phyloP scores from a whole-genome alignment of 1,140 invertebrate species.

The Cotesia chilonis region DNA sequence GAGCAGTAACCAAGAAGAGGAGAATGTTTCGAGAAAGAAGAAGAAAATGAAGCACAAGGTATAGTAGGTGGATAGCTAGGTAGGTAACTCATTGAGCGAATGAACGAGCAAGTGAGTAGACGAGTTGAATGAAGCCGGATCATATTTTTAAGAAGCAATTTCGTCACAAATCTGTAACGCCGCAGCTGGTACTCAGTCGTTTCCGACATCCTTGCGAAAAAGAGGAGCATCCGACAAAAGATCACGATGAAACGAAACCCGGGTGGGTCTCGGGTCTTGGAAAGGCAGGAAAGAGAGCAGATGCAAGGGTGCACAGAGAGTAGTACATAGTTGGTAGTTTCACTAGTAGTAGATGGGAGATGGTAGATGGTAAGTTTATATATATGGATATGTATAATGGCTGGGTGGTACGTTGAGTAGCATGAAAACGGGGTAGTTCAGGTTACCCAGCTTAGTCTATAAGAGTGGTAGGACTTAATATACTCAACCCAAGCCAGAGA shows the following conservation, averaged over 20 bases:
- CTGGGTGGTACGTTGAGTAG: constrained; percentile 5
- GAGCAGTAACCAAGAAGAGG: no score
- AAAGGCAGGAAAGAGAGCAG: constrained; percentile 15
- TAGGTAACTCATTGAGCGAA: background rate
- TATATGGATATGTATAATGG: constrained; percentile 17
- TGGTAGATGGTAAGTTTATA: no score
- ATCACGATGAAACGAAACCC: constrained; percentile 28
- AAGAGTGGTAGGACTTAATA: constrained; percentile 39
- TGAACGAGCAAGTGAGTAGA: constrained; percentile 5
- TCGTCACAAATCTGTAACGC: constrained; percentile 56
- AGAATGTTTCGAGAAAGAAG: no score
- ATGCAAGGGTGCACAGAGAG: constrained; percentile 7
- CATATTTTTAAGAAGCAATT: constrained; percentile 64
- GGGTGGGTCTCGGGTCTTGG: background rate
- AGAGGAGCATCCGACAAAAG: constrained; percentile 34
- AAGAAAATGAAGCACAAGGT: no score
- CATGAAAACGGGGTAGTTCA: constrained; percentile 16
- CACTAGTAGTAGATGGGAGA: no score
- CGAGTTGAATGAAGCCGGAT: constrained; percentile 53
- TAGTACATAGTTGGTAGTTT: background rate
- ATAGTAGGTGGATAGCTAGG: no score
- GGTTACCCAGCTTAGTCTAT: constrained; percentile 33
- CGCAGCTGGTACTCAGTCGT: constrained; percentile 49
- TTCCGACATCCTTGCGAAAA: constrained; percentile 38
- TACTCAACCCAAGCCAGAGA: constrained; percentile 31